phyloP scores from a whole-genome alignment of 2,797 vertebrate species.

The Chloroceryle inda region DNA sequence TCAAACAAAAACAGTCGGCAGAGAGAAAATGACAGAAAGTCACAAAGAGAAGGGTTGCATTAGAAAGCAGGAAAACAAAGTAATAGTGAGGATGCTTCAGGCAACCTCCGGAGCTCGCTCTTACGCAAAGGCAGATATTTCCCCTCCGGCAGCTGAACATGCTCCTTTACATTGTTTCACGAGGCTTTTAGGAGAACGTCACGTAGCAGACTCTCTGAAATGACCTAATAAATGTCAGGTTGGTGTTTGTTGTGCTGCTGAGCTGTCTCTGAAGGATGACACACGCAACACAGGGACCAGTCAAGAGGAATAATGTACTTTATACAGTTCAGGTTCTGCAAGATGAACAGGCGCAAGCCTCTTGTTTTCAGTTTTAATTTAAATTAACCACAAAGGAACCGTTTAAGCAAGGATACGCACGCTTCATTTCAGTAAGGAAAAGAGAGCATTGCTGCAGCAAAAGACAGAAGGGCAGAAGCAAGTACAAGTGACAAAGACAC shows the following conservation, averaged over 20 bases:
- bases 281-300: background rate
- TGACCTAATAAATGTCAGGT: background rate
- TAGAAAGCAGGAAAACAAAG: background rate
- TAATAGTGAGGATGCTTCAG: background rate
- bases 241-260: background rate
- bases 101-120: background rate
- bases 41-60: background rate
- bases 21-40: background rate
- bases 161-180: background rate
- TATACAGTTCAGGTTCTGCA: background rate
- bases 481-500: accelerated
- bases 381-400: background rate
- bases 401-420: background rate
- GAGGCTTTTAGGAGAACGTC: background rate
- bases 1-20: background rate
- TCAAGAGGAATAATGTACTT: background rate
- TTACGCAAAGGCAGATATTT: background rate
- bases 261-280: background rate
- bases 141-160: background rate
- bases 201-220: background rate
- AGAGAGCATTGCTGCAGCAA: background rate
- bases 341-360: background rate
- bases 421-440: background rate
- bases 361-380: slow-evolving; percentile 33
- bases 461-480: background rate